These are phyloP conservation scores for Porites australiensis DNA, from an alignment of 64 coral and sea anemone species.

Conservation along the genomic window DNA sequence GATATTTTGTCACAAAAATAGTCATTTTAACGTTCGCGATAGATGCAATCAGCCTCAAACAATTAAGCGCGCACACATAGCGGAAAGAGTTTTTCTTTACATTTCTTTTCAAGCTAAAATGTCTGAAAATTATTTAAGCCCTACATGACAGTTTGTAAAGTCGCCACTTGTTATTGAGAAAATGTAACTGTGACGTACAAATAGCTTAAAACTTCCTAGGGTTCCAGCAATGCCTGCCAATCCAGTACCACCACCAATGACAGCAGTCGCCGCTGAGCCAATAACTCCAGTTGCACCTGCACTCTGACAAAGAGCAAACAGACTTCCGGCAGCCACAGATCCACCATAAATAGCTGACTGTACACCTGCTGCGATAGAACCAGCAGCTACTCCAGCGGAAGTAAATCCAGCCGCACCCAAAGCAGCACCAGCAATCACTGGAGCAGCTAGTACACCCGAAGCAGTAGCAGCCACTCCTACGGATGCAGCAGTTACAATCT, in stretches of 20 bases:
- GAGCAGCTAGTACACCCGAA: background rate
- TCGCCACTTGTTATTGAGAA: background rate
- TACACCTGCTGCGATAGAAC: background rate
- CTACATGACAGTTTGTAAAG: no score
- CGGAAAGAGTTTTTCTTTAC: no score
- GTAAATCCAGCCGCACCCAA: background rate
- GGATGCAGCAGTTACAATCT: background rate
- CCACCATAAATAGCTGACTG: background rate
- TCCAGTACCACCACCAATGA: background rate
- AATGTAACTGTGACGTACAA: background rate
- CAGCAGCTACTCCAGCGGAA: background rate
- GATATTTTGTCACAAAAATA: no score
- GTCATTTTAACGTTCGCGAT: no score
- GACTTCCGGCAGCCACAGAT: background rate
- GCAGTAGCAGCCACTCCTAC: background rate
- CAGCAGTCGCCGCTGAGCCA: background rate
- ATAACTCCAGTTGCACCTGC: constrained; percentile 1
- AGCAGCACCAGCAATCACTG: background rate
- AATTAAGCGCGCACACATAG: no score
- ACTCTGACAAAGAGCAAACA: background rate
- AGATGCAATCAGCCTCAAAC: no score
- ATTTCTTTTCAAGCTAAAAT: no score
- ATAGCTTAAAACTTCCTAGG: background rate
- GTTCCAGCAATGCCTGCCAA: background rate
- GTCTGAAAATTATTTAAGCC: no score